Conservation (phyloP, 2,888 invertebrate species). For the Dinocampus coccinellae region DNA sequence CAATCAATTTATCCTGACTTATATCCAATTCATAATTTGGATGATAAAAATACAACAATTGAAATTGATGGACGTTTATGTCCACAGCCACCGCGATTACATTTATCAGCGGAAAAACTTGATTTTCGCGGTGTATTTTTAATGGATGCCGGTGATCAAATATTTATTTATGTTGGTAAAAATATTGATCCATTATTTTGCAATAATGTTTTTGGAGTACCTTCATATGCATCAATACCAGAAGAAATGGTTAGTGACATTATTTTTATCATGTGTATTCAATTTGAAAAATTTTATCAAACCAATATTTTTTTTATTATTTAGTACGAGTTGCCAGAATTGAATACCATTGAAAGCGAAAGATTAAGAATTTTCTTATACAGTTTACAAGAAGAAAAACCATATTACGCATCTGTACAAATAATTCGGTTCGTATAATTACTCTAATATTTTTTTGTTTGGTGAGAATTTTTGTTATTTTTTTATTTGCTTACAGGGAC, state of each 20-base stretch:
- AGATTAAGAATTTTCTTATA: constrained; percentile 84
- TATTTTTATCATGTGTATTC: constrained; percentile 18
- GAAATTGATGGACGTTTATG: constrained; percentile 68
- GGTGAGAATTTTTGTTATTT: background rate
- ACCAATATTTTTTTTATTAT: constrained; percentile 49
- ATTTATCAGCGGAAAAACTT: constrained; percentile 89
- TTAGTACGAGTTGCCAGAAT: constrained; percentile 81
- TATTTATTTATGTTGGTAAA: constrained; percentile 88
- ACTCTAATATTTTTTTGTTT: constrained; percentile 18
- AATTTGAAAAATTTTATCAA: background rate
- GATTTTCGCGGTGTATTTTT: constrained; percentile 89
- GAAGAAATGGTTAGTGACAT: constrained; percentile 75
- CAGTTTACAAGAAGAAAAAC: constrained; percentile 87
- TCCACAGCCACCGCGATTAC: constrained; percentile 82
- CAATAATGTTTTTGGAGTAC: constrained; percentile 82
- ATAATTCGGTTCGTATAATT: constrained; percentile 79
- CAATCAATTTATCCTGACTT: constrained; percentile 92
- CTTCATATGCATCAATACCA: constrained; percentile 79
- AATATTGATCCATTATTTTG: constrained; percentile 82
- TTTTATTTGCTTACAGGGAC: constrained; percentile 77
- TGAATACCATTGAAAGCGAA: constrained; percentile 82
- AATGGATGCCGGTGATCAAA: constrained; percentile 86
- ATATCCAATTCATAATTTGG: constrained; percentile 86
- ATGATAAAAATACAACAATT: constrained; percentile 69
- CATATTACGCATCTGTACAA: constrained; percentile 82